phyloP scores from a whole-genome alignment of 1,140 invertebrate genomes.

The Ridgeia piscesae region DNA sequence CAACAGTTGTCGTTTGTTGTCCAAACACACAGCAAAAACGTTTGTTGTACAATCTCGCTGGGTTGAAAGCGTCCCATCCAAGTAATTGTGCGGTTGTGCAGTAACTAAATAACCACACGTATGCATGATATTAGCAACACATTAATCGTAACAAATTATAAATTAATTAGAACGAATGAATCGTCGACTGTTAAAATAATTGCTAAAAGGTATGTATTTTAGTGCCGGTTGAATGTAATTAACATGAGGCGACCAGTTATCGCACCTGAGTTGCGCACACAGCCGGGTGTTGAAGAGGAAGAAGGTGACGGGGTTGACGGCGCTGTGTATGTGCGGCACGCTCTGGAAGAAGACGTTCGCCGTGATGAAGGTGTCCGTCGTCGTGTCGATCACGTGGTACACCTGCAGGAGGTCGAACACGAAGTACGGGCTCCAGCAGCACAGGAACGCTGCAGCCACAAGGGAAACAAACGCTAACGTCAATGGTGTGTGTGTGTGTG shows the following conservation, averaged over 20 bases:
- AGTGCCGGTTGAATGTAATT: too few species aligned
- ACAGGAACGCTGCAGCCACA: slow-evolving; percentile 77
- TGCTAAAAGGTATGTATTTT: too few species aligned
- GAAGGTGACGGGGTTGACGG: slow-evolving; percentile 93
- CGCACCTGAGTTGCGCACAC: slow-evolving; percentile 77
- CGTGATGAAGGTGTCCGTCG: slow-evolving; percentile 74
- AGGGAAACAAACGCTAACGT: not conserved
- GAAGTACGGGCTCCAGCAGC: slow-evolving; percentile 95
- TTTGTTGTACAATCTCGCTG: too few species aligned
- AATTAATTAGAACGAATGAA: too few species aligned
- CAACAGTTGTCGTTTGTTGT: too few species aligned
- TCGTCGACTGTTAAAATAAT: too few species aligned
- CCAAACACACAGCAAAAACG: too few species aligned
- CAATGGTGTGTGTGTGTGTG: not conserved
- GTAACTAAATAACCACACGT: too few species aligned
- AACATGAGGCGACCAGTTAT: not conserved
- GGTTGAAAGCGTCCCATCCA: too few species aligned
- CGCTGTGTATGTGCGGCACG: slow-evolving; percentile 87
- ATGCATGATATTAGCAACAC: too few species aligned
- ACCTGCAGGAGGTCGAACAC: slow-evolving; percentile 91
- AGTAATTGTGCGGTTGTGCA: too few species aligned
- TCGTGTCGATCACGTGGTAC: slow-evolving; percentile 78
- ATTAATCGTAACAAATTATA: too few species aligned
- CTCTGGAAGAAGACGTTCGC: slow-evolving; percentile 91
- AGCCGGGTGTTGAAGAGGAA: slow-evolving; percentile 86